These are phyloP conservation scores for Felis chaus DNA, from an alignment of 2,113 vertebrate genomes.

Conservation along the genomic window DNA sequence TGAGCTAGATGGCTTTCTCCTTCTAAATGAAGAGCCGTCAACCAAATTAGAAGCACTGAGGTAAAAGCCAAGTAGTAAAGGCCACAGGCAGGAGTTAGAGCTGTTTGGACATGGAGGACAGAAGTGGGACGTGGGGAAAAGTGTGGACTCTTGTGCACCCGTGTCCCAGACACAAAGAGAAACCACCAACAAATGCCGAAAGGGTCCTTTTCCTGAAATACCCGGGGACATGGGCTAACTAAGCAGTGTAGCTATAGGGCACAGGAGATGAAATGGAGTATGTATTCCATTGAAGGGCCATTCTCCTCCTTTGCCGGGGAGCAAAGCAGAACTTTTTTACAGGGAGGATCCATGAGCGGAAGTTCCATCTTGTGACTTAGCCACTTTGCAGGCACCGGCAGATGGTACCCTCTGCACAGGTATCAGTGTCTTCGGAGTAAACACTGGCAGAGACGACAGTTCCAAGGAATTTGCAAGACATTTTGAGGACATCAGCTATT, in stretches of 20 bases:
- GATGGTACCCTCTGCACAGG: not conserved
- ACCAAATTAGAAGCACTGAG: not conserved
- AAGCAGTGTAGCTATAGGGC: not conserved
- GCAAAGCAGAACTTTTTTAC: not conserved
- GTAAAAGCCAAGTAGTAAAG: not conserved
- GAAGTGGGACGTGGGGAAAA: not conserved
- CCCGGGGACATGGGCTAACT: not conserved
- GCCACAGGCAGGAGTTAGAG: not conserved
- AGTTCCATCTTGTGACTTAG: not conserved
- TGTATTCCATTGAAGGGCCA: not conserved
- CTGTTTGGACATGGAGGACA: not conserved
- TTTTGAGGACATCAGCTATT: not conserved
- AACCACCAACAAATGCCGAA: not conserved
- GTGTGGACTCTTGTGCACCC: accelerated
- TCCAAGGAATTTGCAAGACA: not conserved
- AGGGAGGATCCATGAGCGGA: not conserved
- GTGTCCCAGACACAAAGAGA: not conserved
- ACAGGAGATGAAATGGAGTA: accelerated
- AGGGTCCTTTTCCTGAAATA: not conserved
- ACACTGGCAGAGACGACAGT: not conserved
- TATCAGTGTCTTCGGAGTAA: not conserved
- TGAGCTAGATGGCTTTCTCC: not conserved
- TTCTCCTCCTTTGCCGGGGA: not conserved
- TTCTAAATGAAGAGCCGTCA: not conserved
- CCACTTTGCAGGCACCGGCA: not conserved